These are phyloP conservation scores for Excalfactoria chinensis DNA, from an alignment of 2,113 vertebrate genomes.

Conservation along the genomic window DNA sequence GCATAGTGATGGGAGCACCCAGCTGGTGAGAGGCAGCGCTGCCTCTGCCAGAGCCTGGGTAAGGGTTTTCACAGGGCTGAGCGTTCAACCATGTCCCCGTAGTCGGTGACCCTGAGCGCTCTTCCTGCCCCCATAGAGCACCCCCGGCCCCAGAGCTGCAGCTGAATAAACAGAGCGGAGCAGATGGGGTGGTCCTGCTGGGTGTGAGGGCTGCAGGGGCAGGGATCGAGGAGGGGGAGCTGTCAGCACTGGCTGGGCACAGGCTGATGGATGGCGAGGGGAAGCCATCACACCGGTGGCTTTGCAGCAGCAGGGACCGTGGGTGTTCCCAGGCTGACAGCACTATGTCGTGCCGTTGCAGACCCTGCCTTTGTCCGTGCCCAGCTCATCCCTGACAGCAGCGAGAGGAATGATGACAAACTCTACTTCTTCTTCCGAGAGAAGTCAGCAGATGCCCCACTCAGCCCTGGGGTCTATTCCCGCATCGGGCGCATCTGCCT, in stretches of 20 bases:
- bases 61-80: neutral
- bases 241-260: slow-evolving; percentile 40
- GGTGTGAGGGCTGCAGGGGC: neutral
- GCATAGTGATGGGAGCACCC: fast-evolving
- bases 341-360: slow-evolving; percentile 37
- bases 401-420: slow-evolving; percentile 95
- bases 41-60: neutral
- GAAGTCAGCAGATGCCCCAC: slow-evolving; percentile 90
- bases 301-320: neutral
- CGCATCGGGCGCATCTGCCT: slow-evolving; percentile 97
- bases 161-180: slow-evolving; percentile 72
- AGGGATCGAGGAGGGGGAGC: slow-evolving; percentile 61
- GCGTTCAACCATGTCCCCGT: slow-evolving; percentile 35
- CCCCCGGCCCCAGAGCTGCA: slow-evolving; percentile 12
- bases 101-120: slow-evolving; percentile 5
- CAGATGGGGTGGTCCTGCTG: slow-evolving; percentile 45
- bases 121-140: slow-evolving; percentile 44
- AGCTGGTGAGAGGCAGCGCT: neutral
- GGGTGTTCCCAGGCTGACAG: neutral
- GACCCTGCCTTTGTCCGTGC: slow-evolving; percentile 94
- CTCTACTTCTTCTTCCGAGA: slow-evolving; percentile 99
- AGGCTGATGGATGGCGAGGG: slow-evolving; percentile 44
- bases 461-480: slow-evolving; percentile 93
- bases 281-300: neutral
- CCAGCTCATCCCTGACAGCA: slow-evolving; percentile 97